phyloP scores from a whole-genome alignment of 2,113 vertebrate species.

The Aegypius monachus region DNA sequence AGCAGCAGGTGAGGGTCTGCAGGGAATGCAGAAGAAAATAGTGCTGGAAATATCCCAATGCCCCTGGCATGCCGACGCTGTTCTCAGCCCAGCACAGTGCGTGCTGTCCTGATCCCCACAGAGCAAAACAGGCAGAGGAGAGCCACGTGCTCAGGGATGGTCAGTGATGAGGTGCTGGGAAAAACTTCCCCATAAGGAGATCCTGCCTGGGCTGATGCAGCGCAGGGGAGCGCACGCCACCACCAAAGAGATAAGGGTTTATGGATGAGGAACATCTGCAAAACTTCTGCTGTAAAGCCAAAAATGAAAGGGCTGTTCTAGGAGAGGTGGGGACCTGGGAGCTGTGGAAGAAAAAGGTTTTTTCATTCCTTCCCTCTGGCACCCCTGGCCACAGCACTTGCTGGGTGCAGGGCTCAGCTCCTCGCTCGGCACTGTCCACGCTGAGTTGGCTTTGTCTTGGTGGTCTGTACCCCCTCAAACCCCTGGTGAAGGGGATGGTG shows the following conservation, averaged over 20 bases:
- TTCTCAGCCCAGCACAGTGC: accelerated
- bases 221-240: accelerated
- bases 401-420: neutral
- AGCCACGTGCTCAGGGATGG: accelerated
- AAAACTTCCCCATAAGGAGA: neutral
- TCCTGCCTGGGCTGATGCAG: neutral
- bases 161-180: neutral
- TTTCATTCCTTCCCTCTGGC: neutral
- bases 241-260: accelerated
- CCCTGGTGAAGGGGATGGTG: accelerated
- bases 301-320: accelerated
- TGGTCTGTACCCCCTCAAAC: too few species aligned
- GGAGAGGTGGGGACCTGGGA: neutral
- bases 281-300: neutral
- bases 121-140: neutral
- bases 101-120: neutral
- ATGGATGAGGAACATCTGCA: neutral
- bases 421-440: accelerated
- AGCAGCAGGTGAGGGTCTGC: neutral
- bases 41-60: neutral
- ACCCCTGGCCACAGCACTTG: too few species aligned
- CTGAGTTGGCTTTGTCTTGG: neutral
- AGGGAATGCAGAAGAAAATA: neutral
- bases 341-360: neutral
- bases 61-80: accelerated